A percentile compares a stretch with the other conserved stretches of the same genome.
Conservation (phyloP, 1,140 invertebrate species). For the Calycopis cecrops region DNA sequence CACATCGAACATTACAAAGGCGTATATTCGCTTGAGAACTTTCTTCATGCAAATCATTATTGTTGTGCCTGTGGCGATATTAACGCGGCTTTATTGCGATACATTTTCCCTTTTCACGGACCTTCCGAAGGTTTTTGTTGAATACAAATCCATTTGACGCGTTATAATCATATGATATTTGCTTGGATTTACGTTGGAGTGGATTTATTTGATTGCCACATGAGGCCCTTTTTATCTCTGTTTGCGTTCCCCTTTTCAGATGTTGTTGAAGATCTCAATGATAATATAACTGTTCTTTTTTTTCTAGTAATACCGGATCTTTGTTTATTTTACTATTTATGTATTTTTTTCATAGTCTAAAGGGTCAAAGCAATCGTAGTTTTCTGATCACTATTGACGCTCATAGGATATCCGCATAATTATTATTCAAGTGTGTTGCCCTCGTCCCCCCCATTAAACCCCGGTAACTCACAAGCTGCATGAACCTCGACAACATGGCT, state of each 20-base stretch:
- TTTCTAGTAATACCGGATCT: background rate
- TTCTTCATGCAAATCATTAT: constrained; percentile 20
- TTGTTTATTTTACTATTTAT: background rate
- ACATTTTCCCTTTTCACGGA: constrained; percentile 21
- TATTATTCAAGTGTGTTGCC: too few relatives aligned
- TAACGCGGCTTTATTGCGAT: constrained; percentile 21
- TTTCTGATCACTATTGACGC: too few relatives aligned
- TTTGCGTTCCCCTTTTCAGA: constrained; percentile 13
- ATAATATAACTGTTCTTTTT: constrained; percentile 7
- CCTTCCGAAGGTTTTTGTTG: constrained; percentile 20
- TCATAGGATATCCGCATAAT: too few relatives aligned
- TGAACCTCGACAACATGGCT: too few relatives aligned
- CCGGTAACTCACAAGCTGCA: too few relatives aligned
- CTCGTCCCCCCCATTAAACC: too few relatives aligned
- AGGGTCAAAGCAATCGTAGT: too few relatives aligned
- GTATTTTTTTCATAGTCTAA: background rate
- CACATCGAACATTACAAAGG: background rate
- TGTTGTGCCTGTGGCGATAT: constrained; percentile 19
- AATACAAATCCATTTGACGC: constrained; percentile 19
- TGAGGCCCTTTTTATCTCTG: constrained; percentile 15
- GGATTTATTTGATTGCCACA: constrained; percentile 18
- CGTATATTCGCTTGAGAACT: background rate
- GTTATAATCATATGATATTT: constrained; percentile 19
- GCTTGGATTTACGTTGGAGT: constrained; percentile 15
- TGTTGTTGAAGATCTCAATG: constrained; percentile 10